These are phyloP conservation scores for Cheilosia scutellata DNA, from an alignment of 2,888 invertebrate genomes.

Conservation along the genomic window DNA sequence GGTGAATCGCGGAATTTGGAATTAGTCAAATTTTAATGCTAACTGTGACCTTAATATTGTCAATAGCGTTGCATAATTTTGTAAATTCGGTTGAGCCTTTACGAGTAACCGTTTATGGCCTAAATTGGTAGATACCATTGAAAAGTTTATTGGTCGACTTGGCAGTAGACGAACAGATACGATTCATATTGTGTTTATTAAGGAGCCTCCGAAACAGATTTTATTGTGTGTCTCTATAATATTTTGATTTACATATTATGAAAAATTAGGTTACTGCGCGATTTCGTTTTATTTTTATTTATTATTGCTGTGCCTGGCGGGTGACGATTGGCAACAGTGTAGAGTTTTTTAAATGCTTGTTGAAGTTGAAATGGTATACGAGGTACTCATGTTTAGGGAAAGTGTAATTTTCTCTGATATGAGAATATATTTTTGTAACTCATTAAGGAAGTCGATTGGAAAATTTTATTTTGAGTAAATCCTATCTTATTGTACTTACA, in stretches of 20 bases:
- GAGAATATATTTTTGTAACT: too few relatives aligned
- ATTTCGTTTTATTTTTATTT: too few relatives aligned
- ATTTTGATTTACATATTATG: slow-evolving; percentile 6
- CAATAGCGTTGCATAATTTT: slow-evolving; percentile 42
- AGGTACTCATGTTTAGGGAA: too few relatives aligned
- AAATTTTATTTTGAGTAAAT: too few relatives aligned
- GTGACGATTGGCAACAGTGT: too few relatives aligned
- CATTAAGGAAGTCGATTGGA: too few relatives aligned
- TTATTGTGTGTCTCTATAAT: slow-evolving; percentile 32
- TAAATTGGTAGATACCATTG: background rate
- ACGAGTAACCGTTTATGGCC: background rate
- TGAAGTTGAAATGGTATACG: too few relatives aligned
- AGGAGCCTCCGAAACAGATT: slow-evolving; percentile 11
- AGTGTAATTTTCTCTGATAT: too few relatives aligned
- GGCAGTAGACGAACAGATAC: background rate
- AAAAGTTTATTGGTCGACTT: slow-evolving; percentile 16
- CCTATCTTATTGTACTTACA: too few relatives aligned
- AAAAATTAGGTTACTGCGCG: slow-evolving; percentile 26
- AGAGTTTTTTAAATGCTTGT: too few relatives aligned
- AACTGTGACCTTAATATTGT: slow-evolving; percentile 25
- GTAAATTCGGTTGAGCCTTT: slow-evolving; percentile 1
- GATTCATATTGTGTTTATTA: background rate
- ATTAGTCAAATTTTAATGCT: slow-evolving; percentile 24
- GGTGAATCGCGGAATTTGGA: background rate
- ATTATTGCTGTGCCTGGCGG: too few relatives aligned